Evolutionary conservation across 2,113 vertebrate species (phyloP).

Genomic region (Oryzias curvinotus): DNA sequence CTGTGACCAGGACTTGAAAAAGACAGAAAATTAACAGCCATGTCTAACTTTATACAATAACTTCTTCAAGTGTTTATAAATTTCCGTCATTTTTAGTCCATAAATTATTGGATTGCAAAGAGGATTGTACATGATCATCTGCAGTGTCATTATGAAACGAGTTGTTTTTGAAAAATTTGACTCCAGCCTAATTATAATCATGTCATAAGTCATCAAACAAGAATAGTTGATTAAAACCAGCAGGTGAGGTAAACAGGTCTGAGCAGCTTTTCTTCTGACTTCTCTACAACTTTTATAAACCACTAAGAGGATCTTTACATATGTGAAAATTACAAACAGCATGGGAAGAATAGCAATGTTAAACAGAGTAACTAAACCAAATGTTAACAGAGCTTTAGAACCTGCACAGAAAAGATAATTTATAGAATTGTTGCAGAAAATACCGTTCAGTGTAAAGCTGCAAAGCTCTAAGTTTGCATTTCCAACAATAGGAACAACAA

Average conservation of each 20-base stretch:
- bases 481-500: accelerated
- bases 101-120: conserved; percentile 17
- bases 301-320: conserved; percentile 28
- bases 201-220: not conserved
- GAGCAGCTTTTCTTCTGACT: not conserved
- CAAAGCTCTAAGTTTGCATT: conserved; percentile 1
- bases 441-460: not conserved
- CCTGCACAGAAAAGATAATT: conserved; percentile 11
- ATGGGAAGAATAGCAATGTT: not conserved
- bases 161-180: not conserved
- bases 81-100: conserved; percentile 26
- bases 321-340: conserved; percentile 39
- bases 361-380: not conserved
- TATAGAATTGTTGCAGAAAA: conserved; percentile 17
- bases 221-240: conserved; percentile 8
- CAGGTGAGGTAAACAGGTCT: conserved; percentile 12
- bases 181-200: not conserved
- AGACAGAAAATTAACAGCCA: too few relatives aligned
- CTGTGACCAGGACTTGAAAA: too few relatives aligned
- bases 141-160: not conserved
- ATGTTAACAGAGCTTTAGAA: not conserved
- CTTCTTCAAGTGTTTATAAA: conserved; percentile 11
- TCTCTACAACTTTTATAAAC: not conserved
- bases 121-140: not conserved
- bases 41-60: conserved; percentile 1